Base-by-base conservation (phyloP, 2,888 invertebrate genomes). In the Drosophila tripunctata region DNA sequence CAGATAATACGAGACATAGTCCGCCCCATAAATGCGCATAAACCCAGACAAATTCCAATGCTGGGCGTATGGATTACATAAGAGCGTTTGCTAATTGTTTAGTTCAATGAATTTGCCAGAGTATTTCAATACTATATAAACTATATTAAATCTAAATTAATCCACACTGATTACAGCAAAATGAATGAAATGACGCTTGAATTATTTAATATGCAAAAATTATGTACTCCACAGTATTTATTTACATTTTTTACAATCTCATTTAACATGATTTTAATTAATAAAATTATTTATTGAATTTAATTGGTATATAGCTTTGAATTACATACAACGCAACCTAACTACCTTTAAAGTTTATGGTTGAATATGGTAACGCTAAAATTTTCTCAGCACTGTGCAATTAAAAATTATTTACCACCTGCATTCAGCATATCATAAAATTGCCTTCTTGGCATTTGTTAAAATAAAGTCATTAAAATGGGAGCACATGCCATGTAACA, bases 1-100 rank as follows among this genome's bases (percentile, higher is more conserved):
- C 64, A 69, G 71, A 74, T 54, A 63, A 51, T 50, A 21, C 22
- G 38, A 55, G 36, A 30, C 17, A 27, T 7, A 35, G 45, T 47
- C 43, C 35, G 62, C 55, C 47, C 17, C 60, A 75, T 47, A 65
- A 64, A 45, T 73, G 58, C 68, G 74, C 69, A 72, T 64, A 55
- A 40, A 10, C 14, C 14, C 14, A 33, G 19, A 40, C 30, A 19
- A 43, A 15, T 19, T 15, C 12, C 15, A 43, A 31, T 24, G 48
- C 4, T 40, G 70, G 64, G 57, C 27, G 48, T 44, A 55, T 55
- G n/a, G 5, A 54, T 47, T 69, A 35, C 24, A 17, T 41, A 31
- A 63, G 10, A 24, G n/a, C 14, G 19, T 45, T 54, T 31, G 52
- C 31, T 30, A 51, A 40, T 40, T 40, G 48, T 36, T 51, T 30